Percentiles rank a stretch among this genome's conserved stretches.
phyloP scores from a whole-genome alignment of 1,140 invertebrate species.

The Galleria mellonella region DNA sequence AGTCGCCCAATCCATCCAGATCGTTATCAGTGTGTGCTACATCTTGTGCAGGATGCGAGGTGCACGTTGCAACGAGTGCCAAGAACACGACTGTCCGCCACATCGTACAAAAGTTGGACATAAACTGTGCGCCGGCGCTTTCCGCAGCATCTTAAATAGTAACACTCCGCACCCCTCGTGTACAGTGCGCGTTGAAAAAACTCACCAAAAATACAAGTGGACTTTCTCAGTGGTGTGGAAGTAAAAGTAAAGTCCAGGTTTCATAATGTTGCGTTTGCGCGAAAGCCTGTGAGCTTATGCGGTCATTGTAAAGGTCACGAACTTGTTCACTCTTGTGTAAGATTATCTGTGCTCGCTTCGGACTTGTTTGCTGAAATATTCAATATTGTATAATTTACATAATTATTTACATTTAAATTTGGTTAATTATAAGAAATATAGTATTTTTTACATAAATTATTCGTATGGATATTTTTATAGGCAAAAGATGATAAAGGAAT shows the following conservation, averaged over 20 bases:
- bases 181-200: slow-evolving; percentile 31
- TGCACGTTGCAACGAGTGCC: slow-evolving; percentile 68
- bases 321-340: slow-evolving; percentile 17
- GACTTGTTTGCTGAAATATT: no score
- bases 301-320: slow-evolving; percentile 46
- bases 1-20: slow-evolving; percentile 84
- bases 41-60: slow-evolving; percentile 81
- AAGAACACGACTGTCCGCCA: slow-evolving; percentile 65
- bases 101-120: slow-evolving; percentile 35
- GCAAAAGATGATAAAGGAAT: no score
- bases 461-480: no score
- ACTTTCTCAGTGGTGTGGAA: slow-evolving; percentile 57
- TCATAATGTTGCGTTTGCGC: slow-evolving; percentile 45
- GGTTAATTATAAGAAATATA: no score
- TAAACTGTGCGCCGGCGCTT: slow-evolving; percentile 43
- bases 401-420: no score
- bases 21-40: slow-evolving; percentile 81
- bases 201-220: slow-evolving; percentile 38
- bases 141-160: slow-evolving; percentile 41
- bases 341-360: background rate
- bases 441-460: no score
- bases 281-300: slow-evolving; percentile 34
- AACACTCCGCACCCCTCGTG: slow-evolving; percentile 41
- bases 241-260: slow-evolving; percentile 66
- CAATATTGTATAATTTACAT: no score